Conservation (phyloP, 2,797 vertebrate genomes). For the Acrossocheilus wenchowensis region DNA sequence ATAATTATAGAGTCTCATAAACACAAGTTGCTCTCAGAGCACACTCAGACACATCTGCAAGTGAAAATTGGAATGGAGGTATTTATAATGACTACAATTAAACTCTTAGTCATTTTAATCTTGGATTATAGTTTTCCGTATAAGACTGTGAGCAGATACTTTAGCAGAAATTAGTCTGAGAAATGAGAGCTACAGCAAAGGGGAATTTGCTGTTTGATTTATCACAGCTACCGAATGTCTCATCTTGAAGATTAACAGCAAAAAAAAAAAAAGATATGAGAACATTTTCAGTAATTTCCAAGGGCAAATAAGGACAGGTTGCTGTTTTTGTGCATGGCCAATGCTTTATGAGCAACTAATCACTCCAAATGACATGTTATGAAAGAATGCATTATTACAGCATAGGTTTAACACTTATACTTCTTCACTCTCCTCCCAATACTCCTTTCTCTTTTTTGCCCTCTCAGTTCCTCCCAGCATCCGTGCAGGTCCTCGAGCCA, state of each 20-base stretch:
- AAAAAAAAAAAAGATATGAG: background rate
- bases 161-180: background rate
- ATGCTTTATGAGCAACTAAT: conserved; percentile 11
- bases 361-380: background rate
- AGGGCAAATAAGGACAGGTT: conserved; percentile 1
- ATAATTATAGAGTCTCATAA: conserved; percentile 13
- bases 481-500: conserved; percentile 82
- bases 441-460: background rate
- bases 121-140: conserved; percentile 54
- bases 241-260: conserved; percentile 12
- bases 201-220: conserved; percentile 7
- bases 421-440: background rate
- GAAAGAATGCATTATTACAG: background rate
- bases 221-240: conserved; percentile 21
- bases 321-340: background rate
- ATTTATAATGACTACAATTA: conserved; percentile 53
- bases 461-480: conserved; percentile 89
- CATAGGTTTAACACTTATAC: background rate
- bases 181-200: conserved; percentile 2
- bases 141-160: background rate
- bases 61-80: background rate
- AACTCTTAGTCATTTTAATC: conserved; percentile 29
- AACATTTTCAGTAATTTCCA: background rate
- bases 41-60: conserved; percentile 19
- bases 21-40: conserved; percentile 7